Conservation (phyloP, 2,113 vertebrate species). For the Etia nguti region DNA sequence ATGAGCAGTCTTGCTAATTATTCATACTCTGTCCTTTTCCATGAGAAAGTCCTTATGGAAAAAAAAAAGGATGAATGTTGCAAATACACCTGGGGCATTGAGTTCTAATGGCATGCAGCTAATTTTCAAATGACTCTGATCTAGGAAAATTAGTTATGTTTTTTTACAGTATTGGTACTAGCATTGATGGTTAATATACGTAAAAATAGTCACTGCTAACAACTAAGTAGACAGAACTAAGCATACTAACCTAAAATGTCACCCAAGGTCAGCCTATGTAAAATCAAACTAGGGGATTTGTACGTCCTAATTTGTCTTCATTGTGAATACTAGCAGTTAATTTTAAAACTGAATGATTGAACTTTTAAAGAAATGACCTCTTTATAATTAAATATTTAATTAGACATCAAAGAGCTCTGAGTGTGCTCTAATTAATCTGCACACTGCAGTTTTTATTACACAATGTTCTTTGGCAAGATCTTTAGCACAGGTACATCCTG, state of each 20-base stretch:
- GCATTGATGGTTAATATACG: not conserved
- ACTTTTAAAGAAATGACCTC: not conserved
- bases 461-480: constrained; percentile 13
- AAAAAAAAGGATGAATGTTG: not conserved
- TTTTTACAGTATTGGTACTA: not conserved
- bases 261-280: not conserved
- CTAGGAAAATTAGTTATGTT: not conserved
- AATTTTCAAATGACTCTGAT: not conserved
- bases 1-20: constrained; percentile 20
- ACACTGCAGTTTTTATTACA: constrained; percentile 2
- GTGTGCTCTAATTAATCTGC: not conserved
- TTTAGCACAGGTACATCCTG: constrained; percentile 11
- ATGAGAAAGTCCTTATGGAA: not conserved
- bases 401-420: not conserved
- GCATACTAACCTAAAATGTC: not conserved
- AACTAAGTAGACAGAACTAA: not conserved
- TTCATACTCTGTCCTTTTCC: not conserved
- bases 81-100: not conserved
- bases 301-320: not conserved
- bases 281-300: not conserved
- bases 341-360: not conserved
- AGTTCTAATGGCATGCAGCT: not conserved
- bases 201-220: not conserved
- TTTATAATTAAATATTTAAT: not conserved
- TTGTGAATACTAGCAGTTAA: not conserved